Conservation (phyloP, 2,113 vertebrate species). For the Hypocryptadius cinnamomeus region DNA sequence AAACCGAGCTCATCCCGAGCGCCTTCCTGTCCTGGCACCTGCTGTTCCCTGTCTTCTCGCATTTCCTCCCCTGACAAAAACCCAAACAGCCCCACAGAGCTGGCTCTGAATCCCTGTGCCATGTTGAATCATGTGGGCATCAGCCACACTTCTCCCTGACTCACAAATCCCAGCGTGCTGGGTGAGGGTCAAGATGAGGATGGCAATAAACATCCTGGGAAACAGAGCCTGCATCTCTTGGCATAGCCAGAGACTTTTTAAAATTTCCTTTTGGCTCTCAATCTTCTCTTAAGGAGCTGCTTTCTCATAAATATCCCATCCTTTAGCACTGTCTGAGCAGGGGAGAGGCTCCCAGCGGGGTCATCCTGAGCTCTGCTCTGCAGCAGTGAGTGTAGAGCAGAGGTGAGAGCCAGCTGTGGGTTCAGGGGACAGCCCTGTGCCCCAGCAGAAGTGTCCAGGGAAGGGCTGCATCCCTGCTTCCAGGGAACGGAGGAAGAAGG, state of each 20-base stretch:
- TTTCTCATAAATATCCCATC: slow-evolving; percentile 49
- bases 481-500: background rate
- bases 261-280: background rate
- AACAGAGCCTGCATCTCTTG: background rate
- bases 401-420: accelerated
- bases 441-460: background rate
- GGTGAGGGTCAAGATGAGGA: slow-evolving; percentile 17
- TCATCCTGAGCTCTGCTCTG: background rate
- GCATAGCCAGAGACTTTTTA: background rate
- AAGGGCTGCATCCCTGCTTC: background rate
- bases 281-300: slow-evolving; percentile 35
- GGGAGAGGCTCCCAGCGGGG: background rate
- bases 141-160: slow-evolving; percentile 16
- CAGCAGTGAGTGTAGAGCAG: background rate
- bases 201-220: slow-evolving; percentile 34
- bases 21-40: background rate
- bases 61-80: background rate
- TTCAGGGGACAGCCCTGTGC: background rate
- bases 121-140: background rate
- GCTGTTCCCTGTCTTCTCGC: background rate
- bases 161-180: background rate
- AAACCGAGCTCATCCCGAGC: background rate
- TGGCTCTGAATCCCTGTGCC: background rate
- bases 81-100: background rate
- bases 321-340: background rate